Percentiles rank a stretch among this genome's conserved stretches.
Evolutionary conservation across 2,113 vertebrate species (phyloP).

Genomic region (Ciconia stormi): DNA sequence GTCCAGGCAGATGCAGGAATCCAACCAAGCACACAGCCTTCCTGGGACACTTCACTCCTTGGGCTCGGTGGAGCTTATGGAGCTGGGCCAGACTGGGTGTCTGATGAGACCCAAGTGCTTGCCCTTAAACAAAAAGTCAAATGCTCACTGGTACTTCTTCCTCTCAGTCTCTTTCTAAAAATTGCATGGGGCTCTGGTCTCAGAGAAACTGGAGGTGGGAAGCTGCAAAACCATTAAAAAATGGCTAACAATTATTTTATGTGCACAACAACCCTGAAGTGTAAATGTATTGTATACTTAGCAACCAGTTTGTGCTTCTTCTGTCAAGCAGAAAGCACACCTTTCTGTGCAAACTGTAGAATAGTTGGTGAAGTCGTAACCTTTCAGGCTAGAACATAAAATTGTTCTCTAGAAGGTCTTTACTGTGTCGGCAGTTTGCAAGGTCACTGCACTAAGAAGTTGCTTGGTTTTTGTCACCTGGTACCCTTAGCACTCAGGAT

Average conservation of each 20-base stretch:
- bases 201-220: background rate
- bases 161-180: background rate
- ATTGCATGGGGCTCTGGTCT: background rate
- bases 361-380: background rate
- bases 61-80: background rate
- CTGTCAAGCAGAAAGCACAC: background rate
- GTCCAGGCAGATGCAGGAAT: background rate
- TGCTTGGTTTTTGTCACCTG: background rate
- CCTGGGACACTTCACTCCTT: background rate
- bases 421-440: background rate
- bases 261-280: rapidly evolving
- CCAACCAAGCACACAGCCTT: background rate
- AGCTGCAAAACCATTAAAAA: background rate
- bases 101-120: background rate
- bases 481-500: background rate
- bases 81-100: background rate
- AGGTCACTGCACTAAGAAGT: background rate
- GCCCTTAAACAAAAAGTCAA: background rate
- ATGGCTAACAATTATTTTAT: background rate
- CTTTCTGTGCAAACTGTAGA: background rate
- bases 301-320: background rate
- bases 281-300: background rate
- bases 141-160: background rate
- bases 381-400: background rate
- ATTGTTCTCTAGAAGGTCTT: background rate